phyloP scores from a whole-genome alignment of 2,797 vertebrate species.

The Esox masquinongy region DNA sequence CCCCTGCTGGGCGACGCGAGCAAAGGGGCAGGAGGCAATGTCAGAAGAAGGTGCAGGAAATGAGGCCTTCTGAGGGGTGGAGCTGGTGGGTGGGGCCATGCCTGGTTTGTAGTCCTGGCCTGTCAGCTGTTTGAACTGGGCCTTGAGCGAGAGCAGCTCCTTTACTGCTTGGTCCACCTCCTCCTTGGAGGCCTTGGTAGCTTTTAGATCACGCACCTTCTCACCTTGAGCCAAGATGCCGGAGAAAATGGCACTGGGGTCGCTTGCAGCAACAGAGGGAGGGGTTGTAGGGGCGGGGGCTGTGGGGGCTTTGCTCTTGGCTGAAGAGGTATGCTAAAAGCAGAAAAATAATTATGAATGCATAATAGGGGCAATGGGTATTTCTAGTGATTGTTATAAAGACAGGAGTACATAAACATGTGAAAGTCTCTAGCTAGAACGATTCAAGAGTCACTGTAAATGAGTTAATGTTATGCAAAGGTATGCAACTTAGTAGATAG shows the following conservation, averaged over 20 bases:
- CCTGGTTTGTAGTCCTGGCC: conserved; percentile 87
- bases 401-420: no score
- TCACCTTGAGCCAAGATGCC: conserved; percentile 85
- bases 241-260: conserved; percentile 70
- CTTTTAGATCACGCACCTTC: conserved; percentile 85
- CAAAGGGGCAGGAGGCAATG: conserved; percentile 43
- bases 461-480: no score
- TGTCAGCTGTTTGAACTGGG: conserved; percentile 83
- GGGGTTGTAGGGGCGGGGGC: conserved; percentile 9
- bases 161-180: conserved; percentile 88
- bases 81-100: conserved; percentile 58
- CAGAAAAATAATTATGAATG: neutral
- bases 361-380: no score
- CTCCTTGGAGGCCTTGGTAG: conserved; percentile 86
- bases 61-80: conserved; percentile 10
- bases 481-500: no score
- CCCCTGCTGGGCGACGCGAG: conserved; percentile 62
- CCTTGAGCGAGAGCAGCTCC: conserved; percentile 82
- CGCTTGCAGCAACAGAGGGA: conserved; percentile 42
- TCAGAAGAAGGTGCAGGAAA: neutral
- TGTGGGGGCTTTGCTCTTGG: conserved; percentile 37
- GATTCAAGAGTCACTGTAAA: no score
- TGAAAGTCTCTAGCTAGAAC: no score
- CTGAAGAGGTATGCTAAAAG: conserved; percentile 39
- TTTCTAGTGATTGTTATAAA: no score